phyloP scores from a whole-genome alignment of 1,140 invertebrate species.

The Sitodiplosis mosellana region DNA sequence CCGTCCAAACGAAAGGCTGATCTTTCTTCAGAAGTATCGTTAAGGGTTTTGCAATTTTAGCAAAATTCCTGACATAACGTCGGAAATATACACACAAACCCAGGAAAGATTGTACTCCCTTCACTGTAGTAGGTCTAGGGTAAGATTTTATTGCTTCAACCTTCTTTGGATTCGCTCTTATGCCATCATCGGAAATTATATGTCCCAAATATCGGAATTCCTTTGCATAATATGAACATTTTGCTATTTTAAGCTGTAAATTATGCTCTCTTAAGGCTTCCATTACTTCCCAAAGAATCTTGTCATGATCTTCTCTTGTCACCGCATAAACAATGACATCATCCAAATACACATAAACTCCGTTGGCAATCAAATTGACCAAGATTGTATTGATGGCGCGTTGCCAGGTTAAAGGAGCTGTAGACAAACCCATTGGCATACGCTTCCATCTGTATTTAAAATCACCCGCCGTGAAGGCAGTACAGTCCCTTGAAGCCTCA shows the following conservation, averaged over 20 bases:
- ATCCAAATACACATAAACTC: slow-evolving; percentile 13
- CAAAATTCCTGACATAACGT: slow-evolving; percentile 15
- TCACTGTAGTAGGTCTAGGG: slow-evolving; percentile 16
- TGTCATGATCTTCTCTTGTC: slow-evolving; percentile 14
- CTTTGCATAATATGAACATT: slow-evolving; percentile 27
- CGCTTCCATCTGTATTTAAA: slow-evolving; percentile 23
- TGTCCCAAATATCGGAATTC: slow-evolving; percentile 28
- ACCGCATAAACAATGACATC: slow-evolving; percentile 13
- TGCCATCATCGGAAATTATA: slow-evolving; percentile 22
- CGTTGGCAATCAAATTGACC: slow-evolving; percentile 3
- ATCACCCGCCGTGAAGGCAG: slow-evolving; percentile 19
- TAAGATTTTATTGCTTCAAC: slow-evolving; percentile 20
- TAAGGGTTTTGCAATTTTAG: slow-evolving; percentile 13
- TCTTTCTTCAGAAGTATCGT: no score
- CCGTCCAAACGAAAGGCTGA: no score
- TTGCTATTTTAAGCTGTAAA: slow-evolving; percentile 26
- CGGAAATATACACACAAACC: slow-evolving; percentile 18
- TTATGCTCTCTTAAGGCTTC: slow-evolving; percentile 10
- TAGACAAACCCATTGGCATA: slow-evolving; percentile 26
- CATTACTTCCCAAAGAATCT: neutral
- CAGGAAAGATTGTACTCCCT: slow-evolving; percentile 26
- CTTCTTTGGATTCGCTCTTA: slow-evolving; percentile 23
- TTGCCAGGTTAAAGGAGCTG: slow-evolving; percentile 13
- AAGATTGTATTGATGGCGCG: slow-evolving; percentile 12
- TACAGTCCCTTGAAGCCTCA: slow-evolving; percentile 21